A percentile compares a stretch with the other conserved stretches of the same genome.
These are phyloP conservation scores for Palloptera scutellata DNA, from an alignment of 2,888 invertebrate species.

Conservation along the genomic window DNA sequence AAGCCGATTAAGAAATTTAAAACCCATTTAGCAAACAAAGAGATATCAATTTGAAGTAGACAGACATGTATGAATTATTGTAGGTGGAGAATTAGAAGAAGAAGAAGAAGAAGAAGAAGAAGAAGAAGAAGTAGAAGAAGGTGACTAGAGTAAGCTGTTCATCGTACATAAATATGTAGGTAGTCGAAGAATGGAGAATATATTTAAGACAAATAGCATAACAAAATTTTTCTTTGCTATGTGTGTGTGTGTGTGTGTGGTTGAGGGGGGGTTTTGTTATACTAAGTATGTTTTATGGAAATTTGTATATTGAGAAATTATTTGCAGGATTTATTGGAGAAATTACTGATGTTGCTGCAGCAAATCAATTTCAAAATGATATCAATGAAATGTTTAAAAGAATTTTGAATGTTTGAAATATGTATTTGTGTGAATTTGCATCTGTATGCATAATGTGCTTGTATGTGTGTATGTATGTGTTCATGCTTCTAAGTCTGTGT, in stretches of 20 bases:
- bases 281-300: slow-evolving; percentile 15
- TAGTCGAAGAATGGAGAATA: too few relatives aligned
- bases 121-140: too few relatives aligned
- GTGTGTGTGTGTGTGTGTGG: neutral
- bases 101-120: neutral
- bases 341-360: slow-evolving; percentile 11
- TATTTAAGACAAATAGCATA: too few relatives aligned
- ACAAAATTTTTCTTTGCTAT: slow-evolving; percentile 5
- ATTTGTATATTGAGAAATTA: slow-evolving; percentile 22
- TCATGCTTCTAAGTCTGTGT: neutral
- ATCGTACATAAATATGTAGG: too few relatives aligned
- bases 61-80: neutral
- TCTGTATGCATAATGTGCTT: slow-evolving; percentile 16
- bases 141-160: too few relatives aligned
- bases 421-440: slow-evolving; percentile 23
- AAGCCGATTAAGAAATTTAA: slow-evolving; percentile 38
- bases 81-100: too few relatives aligned
- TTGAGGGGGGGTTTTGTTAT: slow-evolving; percentile 5
- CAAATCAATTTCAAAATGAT: too few relatives aligned
- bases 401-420: too few relatives aligned
- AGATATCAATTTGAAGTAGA: neutral
- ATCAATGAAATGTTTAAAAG: too few relatives aligned
- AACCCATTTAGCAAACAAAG: slow-evolving; percentile 18
- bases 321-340: slow-evolving; percentile 15
- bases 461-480: slow-evolving; percentile 6